Base-by-base conservation (phyloP, 2,888 invertebrate species). In the Adela reaumurella region DNA sequence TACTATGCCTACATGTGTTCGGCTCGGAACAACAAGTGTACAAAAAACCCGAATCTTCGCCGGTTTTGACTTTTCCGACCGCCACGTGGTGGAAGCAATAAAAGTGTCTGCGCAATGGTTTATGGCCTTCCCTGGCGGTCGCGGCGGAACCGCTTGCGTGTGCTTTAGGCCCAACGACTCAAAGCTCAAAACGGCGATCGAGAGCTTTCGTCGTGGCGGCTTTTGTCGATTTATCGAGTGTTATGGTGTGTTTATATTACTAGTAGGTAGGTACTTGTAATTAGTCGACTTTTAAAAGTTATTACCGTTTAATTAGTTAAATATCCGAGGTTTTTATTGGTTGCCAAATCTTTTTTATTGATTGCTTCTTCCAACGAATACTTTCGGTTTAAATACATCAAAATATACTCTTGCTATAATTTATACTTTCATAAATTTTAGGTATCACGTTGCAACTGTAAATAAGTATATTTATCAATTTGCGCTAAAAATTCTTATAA, bases 31-130 rank as follows among this genome's bases (percentile, higher is more conserved):
- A 35, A 35, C 35, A 35, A 35, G 35, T 35, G 35, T 14, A 8
- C 35, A 14, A 14, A 24, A 35, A 35, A 8, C 6, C 35, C 35
- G 35, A 35, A 35, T 35, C 35, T 11, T 35, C 24, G 35, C 35
- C 35, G 35, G 35, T 35, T 35, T 35, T 35, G 35, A 35, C 11
- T 35, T 35, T 35, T 35, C 35, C 35, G 35, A 35, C 60, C 62
- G 65, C 72, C 78, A 78, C 78, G 78, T 78, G 78, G 76, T 76
- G 59, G 64, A 35, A 65, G 73, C 71, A 67, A 77, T 78, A 77
- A 78, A 78, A 73, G 71, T 77, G 78, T 78, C 78, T 65, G 62
- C 70, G 57, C 65, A 74, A 16, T 46, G 68, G 68, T 78, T 78
- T 78, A 78, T 76, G 74, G 65, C 35, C 35, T 35, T 8, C 11